Conservation (phyloP, 2,797 vertebrate species). For the Enteromius argenteus region DNA sequence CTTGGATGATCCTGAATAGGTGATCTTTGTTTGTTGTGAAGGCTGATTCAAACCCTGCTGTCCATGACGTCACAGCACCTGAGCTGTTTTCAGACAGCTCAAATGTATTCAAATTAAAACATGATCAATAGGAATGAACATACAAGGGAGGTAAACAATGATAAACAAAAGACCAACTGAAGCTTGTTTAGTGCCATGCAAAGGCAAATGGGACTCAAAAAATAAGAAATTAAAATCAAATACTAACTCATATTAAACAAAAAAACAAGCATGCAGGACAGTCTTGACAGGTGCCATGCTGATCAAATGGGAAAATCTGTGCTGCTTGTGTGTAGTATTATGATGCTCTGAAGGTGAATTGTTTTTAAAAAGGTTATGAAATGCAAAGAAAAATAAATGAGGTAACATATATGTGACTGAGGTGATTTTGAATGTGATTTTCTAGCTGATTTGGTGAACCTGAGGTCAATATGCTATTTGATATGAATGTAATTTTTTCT, state of each 20-base stretch:
- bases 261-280: conserved; percentile 61
- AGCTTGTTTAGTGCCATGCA: conserved; percentile 65
- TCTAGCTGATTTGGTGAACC: not conserved
- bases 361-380: conserved; percentile 10
- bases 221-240: conserved; percentile 35
- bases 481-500: not conserved
- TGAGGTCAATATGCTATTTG: not conserved
- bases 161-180: conserved; percentile 49
- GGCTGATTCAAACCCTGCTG: conserved; percentile 74
- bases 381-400: conserved; percentile 15
- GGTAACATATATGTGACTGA: conserved; percentile 9
- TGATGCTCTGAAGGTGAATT: not conserved
- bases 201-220: conserved; percentile 50
- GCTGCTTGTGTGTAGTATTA: conserved; percentile 47
- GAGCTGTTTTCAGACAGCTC: conserved; percentile 81
- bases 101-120: conserved; percentile 86
- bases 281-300: conserved; percentile 37
- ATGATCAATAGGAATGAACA: conserved; percentile 51
- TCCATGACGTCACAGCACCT: conserved; percentile 87
- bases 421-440: conserved; percentile 2
- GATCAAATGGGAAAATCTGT: conserved; percentile 43
- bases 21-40: conserved; percentile 8
- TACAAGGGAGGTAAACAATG: conserved; percentile 33
- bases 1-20: conserved; percentile 11
- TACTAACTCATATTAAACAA: conserved; percentile 24